Base-by-base conservation (phyloP, 2,797 vertebrate genomes). In the Pachyuromys duprasi region DNA sequence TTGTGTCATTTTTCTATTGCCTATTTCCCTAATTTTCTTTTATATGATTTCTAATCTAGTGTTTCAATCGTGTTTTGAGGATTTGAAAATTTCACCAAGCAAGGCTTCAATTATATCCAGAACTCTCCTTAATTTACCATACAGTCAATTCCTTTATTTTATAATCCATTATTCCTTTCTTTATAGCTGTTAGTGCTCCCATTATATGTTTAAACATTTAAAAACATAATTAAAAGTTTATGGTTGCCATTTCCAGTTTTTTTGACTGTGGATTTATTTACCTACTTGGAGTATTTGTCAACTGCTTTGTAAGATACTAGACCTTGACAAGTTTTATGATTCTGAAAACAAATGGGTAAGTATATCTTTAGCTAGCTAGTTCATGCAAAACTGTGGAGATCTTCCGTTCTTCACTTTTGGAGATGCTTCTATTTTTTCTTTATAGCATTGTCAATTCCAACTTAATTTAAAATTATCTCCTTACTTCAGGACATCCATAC, bases 21-120 rank as follows among this genome's bases (percentile, higher is more conserved):
- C 55, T 18, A 76, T 14, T 94, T 92, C 57, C 13, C 36, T 74
- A 72, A 78, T 86, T 86, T 90, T 95, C 62, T 76, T 86, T 89
- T 22, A 14, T 74, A 39, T 33, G 62, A 26, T 49, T 45, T 94
- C 86, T 89, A 93, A 86, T 67, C 24, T 70, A 79, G 3, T 83
- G 0, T 89, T 78, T 4, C 17, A 90, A 49, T 5, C 15, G 70
- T 57, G 26, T 82, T 90, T 80, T 5, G n/a, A 65, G 14, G 5
- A 65, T 42, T 79, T 94, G 60, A 42, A 31, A 33, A 22, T 60
- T 63, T 80, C 76, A 65, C 12, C 42, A 75, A n/a, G 12, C 72
- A 24, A 26, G 80, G 11, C 11, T 49, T 86, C 33, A 69, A 36
- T 87, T 80, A 57, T 78, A 53, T 20, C 28, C 20, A 22, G 33